Conservation (phyloP, 1,140 invertebrate genomes). For the Ceratina calcarata region DNA sequence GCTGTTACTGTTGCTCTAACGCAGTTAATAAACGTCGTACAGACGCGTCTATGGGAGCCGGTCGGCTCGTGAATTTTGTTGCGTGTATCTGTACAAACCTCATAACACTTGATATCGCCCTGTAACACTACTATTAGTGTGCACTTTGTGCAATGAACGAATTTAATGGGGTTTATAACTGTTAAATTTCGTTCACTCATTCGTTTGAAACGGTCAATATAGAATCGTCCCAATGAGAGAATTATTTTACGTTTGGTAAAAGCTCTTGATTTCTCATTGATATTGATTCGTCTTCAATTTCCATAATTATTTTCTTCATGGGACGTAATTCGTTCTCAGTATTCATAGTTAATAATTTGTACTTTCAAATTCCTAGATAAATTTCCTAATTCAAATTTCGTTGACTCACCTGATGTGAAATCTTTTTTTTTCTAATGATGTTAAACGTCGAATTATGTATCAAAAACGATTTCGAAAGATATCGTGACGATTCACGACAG, state of each 20-base stretch:
- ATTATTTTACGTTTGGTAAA: neutral
- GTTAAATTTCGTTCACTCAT: neutral
- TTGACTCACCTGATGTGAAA: too few relatives aligned
- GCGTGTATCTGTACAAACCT: neutral
- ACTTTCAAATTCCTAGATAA: too few relatives aligned
- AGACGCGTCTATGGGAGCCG: too few relatives aligned
- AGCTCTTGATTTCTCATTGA: neutral
- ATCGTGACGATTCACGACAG: neutral
- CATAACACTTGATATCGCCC: constrained; percentile 1
- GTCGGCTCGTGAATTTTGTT: too few relatives aligned
- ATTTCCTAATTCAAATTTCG: too few relatives aligned
- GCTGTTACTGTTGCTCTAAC: neutral
- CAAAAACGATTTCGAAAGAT: neutral
- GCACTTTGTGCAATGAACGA: neutral
- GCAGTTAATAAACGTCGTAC: neutral
- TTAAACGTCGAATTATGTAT: neutral
- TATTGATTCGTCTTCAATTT: too few relatives aligned
- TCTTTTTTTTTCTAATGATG: too few relatives aligned
- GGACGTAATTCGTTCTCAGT: too few relatives aligned
- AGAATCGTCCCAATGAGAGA: neutral
- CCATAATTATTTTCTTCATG: neutral
- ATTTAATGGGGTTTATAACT: neutral
- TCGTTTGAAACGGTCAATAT: neutral
- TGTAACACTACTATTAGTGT: neutral
- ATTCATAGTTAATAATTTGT: too few relatives aligned